Conservation (phyloP, 2,113 vertebrate genomes). For the Gymnobelideus leadbeateri region DNA sequence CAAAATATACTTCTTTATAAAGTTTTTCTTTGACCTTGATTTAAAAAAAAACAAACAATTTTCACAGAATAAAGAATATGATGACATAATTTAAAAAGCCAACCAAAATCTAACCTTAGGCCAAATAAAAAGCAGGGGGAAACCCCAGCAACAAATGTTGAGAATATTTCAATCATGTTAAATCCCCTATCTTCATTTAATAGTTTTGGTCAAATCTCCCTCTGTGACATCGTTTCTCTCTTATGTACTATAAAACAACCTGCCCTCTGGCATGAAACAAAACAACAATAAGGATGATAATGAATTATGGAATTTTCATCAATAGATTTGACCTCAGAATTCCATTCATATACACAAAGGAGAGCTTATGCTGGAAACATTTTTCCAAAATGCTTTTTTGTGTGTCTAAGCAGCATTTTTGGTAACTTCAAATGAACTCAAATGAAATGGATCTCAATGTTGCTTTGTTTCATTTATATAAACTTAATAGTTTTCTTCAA, state of each 20-base stretch:
- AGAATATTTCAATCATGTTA: neutral
- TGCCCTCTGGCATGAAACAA: constrained; percentile 16
- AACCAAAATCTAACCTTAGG: neutral
- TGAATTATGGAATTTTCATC: constrained; percentile 8
- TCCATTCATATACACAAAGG: neutral
- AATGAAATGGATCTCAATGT: neutral
- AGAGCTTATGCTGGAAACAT: constrained; percentile 13
- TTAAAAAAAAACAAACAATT: neutral
- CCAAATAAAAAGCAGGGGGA: constrained; percentile 3
- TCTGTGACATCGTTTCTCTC: neutral
- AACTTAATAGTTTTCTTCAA: neutral
- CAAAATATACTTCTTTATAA: neutral
- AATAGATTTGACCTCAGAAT: constrained; percentile 14
- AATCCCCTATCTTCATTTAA: neutral
- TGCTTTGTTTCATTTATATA: neutral
- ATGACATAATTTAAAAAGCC: neutral
- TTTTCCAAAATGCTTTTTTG: neutral
- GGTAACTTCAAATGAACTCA: constrained; percentile 49
- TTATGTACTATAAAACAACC: neutral
- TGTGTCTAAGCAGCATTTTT: neutral
- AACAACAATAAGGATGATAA: neutral
- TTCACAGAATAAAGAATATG: constrained; percentile 23
- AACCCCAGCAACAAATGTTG: neutral
- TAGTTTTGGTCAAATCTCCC: neutral
- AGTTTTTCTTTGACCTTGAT: neutral